Conservation (phyloP, 1,140 invertebrate genomes). For the Aphis gossypii region DNA sequence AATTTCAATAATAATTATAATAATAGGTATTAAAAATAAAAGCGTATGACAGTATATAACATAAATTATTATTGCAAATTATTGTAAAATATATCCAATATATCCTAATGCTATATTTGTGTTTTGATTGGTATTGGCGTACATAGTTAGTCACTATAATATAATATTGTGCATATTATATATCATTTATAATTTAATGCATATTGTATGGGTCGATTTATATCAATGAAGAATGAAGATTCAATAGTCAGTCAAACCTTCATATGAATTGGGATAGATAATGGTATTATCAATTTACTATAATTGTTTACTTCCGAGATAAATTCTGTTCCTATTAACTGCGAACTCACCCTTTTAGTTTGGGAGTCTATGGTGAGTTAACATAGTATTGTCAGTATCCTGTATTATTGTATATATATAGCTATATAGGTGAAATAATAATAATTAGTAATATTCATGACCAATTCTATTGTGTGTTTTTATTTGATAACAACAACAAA, state of each 20-base stretch:
- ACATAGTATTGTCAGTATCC: not conserved
- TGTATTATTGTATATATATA: not conserved
- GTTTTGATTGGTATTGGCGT: not conserved
- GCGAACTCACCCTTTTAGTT: not conserved
- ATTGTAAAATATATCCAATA: not conserved
- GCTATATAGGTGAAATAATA: not conserved
- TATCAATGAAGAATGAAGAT: constrained; percentile 1
- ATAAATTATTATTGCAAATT: too few species aligned
- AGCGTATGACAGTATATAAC: too few species aligned
- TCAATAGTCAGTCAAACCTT: not conserved
- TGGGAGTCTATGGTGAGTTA: not conserved
- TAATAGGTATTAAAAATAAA: too few species aligned
- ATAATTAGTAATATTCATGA: not conserved
- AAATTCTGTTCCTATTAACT: not conserved
- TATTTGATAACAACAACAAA: too few species aligned
- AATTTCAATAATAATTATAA: too few species aligned
- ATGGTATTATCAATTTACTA: not conserved
- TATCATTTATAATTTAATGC: too few species aligned
- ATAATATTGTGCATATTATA: not conserved
- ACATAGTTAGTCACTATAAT: not conserved
- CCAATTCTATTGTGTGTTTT: too few species aligned
- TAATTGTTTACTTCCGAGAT: not conserved
- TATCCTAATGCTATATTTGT: not conserved
- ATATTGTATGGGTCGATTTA: not conserved
- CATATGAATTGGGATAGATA: not conserved